Evolutionary conservation across 2,888 invertebrate genomes (phyloP).

Genomic region (Sepioteuthis lessoniana): DNA sequence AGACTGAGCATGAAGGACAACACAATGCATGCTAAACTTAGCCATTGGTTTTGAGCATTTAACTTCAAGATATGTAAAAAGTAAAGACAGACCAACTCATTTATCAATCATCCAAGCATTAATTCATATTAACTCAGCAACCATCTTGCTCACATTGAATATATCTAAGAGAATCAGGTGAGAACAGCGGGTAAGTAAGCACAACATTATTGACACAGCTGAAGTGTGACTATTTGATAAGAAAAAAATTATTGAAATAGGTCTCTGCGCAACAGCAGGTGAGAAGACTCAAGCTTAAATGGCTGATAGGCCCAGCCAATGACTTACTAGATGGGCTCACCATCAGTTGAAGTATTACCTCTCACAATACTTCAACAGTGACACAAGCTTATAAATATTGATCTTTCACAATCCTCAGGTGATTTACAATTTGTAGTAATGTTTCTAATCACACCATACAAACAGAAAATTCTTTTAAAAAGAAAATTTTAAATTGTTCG

Average conservation of each 20-base stretch:
- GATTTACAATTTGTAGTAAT: no score
- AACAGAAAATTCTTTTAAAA: no score
- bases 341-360: background rate
- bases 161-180: background rate
- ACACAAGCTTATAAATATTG: background rate
- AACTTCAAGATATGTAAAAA: no score
- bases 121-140: no score
- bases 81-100: no score
- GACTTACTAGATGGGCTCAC: background rate
- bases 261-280: background rate
- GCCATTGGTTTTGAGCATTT: no score
- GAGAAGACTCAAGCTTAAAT: background rate
- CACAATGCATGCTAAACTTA: no score
- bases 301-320: background rate
- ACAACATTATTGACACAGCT: background rate
- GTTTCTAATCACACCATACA: no score
- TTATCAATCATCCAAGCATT: no score
- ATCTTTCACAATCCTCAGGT: background rate
- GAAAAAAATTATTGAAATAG: background rate
- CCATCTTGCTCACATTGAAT: background rate
- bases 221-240: conserved; percentile 33
- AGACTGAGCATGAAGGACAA: no score
- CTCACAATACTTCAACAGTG: background rate
- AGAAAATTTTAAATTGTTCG: no score
- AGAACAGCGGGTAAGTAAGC: background rate